Base-by-base conservation (phyloP, 2,797 vertebrate species). In the Diglossa cyanea region DNA sequence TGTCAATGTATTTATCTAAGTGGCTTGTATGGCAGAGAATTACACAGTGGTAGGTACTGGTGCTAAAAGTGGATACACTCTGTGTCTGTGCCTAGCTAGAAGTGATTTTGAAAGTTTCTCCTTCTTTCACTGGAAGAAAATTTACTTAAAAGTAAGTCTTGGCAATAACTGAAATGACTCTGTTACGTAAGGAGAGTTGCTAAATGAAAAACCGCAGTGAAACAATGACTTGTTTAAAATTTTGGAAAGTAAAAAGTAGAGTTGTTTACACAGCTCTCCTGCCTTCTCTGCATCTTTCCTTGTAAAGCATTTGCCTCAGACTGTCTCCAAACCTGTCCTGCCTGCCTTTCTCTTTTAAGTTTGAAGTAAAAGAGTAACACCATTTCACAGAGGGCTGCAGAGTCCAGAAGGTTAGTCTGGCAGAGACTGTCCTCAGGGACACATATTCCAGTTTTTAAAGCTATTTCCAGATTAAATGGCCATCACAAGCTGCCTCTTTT, bases 381-480 rank as follows among this genome's bases (percentile, higher is more conserved):
- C 23, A 28, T 21, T 55, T 82, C 11, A 71, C 23, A 91, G 24
- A 92, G 40, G n/a, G 37, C 53, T 91, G 19, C 50, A 80, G 67
- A 79, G 48, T 51, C 61, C 71, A 73, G 57, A 53, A 21, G 1
- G 70, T 72, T 89, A 40, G 65, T 68, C 51, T 73, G 63, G 20
- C 33, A n/a, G n/a, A 68, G 17, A 23, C 23, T 80, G 35, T 51
- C 79, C 47, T 68, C 26, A 65, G 68, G 61, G 85, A 77, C 45
- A 5, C 2, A 25, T 44, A 51, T 76, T 73, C 39, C 14, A 47
- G 18, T 65, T 94, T 90, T 82, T 78, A 86, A 92, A 71, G 50
- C 50, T 80, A 47, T 88, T 96, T 94, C 60, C 50, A 78, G 53
- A 92, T 57, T 80, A 90, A 90, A 76, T 66, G 12, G 61, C n/a